Percentiles rank a stretch among this genome's conserved stretches.
Conservation (phyloP, 1,140 invertebrate species). For the Achroia grisella region DNA sequence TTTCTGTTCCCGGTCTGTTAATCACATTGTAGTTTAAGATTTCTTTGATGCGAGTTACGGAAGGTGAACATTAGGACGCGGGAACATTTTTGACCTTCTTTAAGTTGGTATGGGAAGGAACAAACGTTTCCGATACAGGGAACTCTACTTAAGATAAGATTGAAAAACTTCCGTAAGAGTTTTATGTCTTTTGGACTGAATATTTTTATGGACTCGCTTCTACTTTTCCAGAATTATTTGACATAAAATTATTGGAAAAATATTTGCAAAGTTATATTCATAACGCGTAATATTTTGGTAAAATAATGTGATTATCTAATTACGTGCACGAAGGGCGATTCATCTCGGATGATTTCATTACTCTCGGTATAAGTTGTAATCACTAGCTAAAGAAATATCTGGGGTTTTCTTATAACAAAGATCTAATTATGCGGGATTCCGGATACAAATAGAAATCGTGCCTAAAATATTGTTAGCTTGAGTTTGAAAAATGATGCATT, state of each 20-base stretch:
- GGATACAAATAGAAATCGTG: no score
- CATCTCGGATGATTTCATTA: slow-evolving; percentile 1
- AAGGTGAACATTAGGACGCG: no score
- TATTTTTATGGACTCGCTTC: slow-evolving; percentile 13
- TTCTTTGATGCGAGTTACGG: no score
- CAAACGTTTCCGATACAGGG: slow-evolving; percentile 2
- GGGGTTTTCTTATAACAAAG: no score
- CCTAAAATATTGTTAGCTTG: no score
- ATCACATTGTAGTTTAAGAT: no score
- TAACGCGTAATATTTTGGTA: not conserved
- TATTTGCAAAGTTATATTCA: not conserved
- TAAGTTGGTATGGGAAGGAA: not conserved
- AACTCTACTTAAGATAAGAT: slow-evolving; percentile 11
- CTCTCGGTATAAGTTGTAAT: no score
- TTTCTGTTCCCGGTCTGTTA: no score
- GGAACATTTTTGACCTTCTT: not conserved
- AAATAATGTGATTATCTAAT: not conserved
- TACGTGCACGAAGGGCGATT: not conserved
- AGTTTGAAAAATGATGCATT: no score
- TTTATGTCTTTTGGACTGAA: slow-evolving; percentile 18
- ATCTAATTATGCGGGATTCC: no score
- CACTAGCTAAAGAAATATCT: no score
- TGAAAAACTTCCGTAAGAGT: slow-evolving; percentile 20
- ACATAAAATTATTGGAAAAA: not conserved
- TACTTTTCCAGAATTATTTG: slow-evolving; percentile 5